These are phyloP conservation scores for Piscicola geometra DNA, from an alignment of 2,888 invertebrate species.

Conservation along the genomic window DNA sequence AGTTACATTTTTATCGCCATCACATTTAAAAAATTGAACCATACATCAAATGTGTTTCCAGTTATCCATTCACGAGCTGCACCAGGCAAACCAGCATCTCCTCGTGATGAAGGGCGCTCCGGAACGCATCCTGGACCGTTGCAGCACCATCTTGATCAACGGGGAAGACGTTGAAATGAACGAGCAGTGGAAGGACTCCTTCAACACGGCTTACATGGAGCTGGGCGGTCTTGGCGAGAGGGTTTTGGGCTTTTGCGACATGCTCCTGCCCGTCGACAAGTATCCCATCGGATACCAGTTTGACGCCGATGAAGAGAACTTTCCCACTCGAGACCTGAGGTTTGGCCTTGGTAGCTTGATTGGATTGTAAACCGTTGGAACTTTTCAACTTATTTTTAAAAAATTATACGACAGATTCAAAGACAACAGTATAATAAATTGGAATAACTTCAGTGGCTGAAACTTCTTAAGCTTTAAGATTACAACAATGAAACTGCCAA, in stretches of 20 bases:
- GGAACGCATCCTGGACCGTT: constrained; percentile 85
- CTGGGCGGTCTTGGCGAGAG: constrained; percentile 80
- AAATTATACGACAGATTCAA: too few relatives aligned
- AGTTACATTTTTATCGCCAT: background rate
- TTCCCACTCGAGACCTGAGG: constrained; percentile 71
- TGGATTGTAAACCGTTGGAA: too few relatives aligned
- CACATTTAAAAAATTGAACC: background rate
- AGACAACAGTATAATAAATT: too few relatives aligned
- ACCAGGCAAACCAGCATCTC: constrained; percentile 35
- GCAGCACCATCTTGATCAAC: constrained; percentile 82
- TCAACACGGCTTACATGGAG: constrained; percentile 76
- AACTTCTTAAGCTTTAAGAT: too few relatives aligned
- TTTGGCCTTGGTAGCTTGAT: background rate
- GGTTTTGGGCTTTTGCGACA: constrained; percentile 88
- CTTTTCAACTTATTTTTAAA: too few relatives aligned
- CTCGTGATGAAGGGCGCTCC: constrained; percentile 86
- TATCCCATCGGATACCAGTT: constrained; percentile 90
- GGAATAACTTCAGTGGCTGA: too few relatives aligned
- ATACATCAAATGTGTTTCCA: constrained; percentile 51
- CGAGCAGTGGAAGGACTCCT: constrained; percentile 88
- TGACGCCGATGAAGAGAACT: constrained; percentile 69
- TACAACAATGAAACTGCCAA: too few relatives aligned
- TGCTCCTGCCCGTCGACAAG: constrained; percentile 80
- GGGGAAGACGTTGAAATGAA: constrained; percentile 84
- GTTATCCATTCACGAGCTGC: constrained; percentile 88